A percentile compares a stretch with the other conserved stretches of the same genome.
phyloP scores from a whole-genome alignment of 2,113 vertebrate species.

The Hippolais icterina region DNA sequence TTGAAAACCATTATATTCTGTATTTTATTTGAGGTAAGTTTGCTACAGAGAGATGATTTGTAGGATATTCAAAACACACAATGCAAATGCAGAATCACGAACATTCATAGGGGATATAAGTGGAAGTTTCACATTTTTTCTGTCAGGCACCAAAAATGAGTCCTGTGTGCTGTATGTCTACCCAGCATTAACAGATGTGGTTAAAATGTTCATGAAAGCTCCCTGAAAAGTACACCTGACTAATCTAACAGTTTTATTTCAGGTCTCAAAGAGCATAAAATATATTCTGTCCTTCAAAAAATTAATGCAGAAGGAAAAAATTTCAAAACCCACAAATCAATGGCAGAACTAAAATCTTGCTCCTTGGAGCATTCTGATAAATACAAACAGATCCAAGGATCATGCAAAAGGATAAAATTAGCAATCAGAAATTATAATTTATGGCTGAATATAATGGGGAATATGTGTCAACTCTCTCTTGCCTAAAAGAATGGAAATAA shows the following conservation, averaged over 20 bases:
- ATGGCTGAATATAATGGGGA: not conserved
- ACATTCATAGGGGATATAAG: not conserved
- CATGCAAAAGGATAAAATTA: not conserved
- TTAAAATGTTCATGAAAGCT: not conserved
- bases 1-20: not conserved
- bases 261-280: not conserved
- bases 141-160: not conserved
- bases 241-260: not conserved
- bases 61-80: not conserved
- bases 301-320: not conserved
- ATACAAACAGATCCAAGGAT: not conserved
- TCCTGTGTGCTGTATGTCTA: not conserved
- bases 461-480: not conserved
- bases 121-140: not conserved
- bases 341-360: not conserved
- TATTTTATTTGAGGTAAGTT: not conserved
- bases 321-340: accelerated
- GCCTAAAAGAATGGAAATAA: not conserved
- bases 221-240: not conserved
- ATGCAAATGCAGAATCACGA: not conserved
- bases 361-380: not conserved
- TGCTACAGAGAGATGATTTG: not conserved
- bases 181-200: not conserved
- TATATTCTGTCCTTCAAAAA: not conserved
- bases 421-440: not conserved